Evolutionary conservation across 30 jellyfish, hydroid and myxozoan species (phyloP), one percentile per base, ranked within the genome.

Genomic region (Aurelia sp.): DNA sequence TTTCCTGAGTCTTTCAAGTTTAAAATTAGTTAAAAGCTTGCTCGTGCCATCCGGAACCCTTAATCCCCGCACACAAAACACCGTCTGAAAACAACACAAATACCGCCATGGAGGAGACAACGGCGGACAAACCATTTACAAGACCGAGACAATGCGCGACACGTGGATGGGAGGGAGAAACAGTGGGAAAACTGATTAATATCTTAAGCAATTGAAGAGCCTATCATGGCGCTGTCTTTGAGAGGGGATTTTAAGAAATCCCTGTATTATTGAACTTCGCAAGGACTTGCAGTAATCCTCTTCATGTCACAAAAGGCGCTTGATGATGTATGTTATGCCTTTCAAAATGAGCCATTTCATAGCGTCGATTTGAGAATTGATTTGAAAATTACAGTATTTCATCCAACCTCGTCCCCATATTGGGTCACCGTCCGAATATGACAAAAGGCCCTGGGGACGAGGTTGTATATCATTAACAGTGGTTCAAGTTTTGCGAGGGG

Each of bases 91-190:
- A 52, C 13, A 64, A n/a, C 44, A 64, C 52, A 64, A 64, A 64
- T 21, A 21, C 44, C 44, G 44, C 21, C 44, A 38, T 21, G 18
- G 8, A 38, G 55, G 44, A 21, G 44, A 38, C 35, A 64, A 47
- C 4, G 44, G 17, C 16, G 52, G 35, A 64, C 21, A 64, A 64
- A 21, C 75, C 75, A 13, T 64, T 64, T 21, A 16, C 35, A 64
- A 38, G 44, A 64, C 75, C 35, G 75, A 64, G 35, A 47, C 35
- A 64, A 21, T 17, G n/a, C 0, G 44, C 35, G 75, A 8, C 75
- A 20, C 75, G 75, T 64, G 75, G 75, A 18, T 64, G 75, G 75
- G 75, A 64, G 75, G 75, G 75, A 38, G 21, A 64, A 64, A 22
- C 44, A 13, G 52, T 21, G 44, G 75, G 52, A 13, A 64, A 64